Evolutionary conservation across 2,797 vertebrate genomes (phyloP).

Genomic region (Myotis daubentonii): DNA sequence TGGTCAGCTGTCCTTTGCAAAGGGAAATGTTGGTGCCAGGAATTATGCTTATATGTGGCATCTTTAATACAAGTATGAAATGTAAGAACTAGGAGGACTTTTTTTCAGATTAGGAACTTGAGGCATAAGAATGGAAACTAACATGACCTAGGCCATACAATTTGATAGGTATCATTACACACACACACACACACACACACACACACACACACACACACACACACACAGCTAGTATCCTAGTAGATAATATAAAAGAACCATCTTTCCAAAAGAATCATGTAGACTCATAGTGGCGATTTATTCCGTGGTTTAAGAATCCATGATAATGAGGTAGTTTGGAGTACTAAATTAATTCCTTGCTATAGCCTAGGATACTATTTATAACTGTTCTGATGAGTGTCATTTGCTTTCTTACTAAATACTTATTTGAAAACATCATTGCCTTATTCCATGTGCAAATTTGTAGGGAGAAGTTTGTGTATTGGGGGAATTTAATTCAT

Average conservation of each 20-base stretch:
- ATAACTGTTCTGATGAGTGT: not conserved
- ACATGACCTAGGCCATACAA: not conserved
- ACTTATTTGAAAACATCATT: slow-evolving; percentile 35
- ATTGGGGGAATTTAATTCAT: slow-evolving; percentile 36
- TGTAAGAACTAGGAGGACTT: not conserved
- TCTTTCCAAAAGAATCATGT: not conserved
- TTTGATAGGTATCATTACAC: not conserved
- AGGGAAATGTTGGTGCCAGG: not conserved
- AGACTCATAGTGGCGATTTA: not conserved
- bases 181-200: not conserved
- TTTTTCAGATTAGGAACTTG: not conserved
- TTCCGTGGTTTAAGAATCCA: not conserved
- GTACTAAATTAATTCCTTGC: not conserved
- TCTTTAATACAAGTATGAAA: not conserved
- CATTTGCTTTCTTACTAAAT: slow-evolving; percentile 49
- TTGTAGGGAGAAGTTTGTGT: slow-evolving; percentile 36
- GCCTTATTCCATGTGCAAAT: slow-evolving; percentile 51
- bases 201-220: not conserved
- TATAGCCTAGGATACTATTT: not conserved
- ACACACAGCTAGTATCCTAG: not conserved
- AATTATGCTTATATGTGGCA: not conserved
- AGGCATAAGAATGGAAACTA: not conserved
- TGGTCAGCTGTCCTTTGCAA: not conserved
- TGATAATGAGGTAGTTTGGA: not conserved
- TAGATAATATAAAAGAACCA: not conserved